Conservation (phyloP, 2,113 vertebrate genomes). For the Hypomesus transpacificus region DNA sequence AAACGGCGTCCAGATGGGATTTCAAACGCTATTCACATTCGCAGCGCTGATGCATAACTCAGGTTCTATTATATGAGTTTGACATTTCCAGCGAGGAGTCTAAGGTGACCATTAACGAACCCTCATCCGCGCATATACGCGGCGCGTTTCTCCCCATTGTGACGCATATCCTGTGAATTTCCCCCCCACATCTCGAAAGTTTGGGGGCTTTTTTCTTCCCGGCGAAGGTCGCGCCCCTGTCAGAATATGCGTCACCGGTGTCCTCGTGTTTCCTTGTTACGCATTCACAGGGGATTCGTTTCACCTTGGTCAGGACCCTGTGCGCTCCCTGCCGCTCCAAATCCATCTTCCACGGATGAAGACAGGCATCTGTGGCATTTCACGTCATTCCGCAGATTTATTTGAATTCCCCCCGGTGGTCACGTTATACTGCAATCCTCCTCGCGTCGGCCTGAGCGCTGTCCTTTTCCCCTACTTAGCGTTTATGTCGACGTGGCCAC, state of each 20-base stretch:
- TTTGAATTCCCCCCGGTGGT: constrained; percentile 14
- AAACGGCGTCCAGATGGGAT: constrained; percentile 19
- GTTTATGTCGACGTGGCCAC: no score
- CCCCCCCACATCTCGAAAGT: constrained; percentile 45
- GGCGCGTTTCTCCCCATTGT: constrained; percentile 38
- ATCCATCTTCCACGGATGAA: constrained; percentile 15
- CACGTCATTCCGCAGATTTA: constrained; percentile 39
- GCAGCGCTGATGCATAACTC: constrained; percentile 25
- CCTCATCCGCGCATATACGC: constrained; percentile 27
- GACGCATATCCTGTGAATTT: constrained; percentile 61
- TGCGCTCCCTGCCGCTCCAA: constrained; percentile 7
- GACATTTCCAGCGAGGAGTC: constrained; percentile 50
- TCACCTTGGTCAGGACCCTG: constrained; percentile 26
- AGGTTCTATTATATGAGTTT: constrained; percentile 26
- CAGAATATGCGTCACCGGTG: constrained; percentile 56
- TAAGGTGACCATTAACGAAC: constrained; percentile 35
- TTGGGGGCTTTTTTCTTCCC: constrained; percentile 38
- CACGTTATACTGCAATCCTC: constrained; percentile 12
- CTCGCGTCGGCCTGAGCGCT: constrained; percentile 13
- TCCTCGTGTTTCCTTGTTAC: constrained; percentile 54
- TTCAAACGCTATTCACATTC: constrained; percentile 34
- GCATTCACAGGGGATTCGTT: constrained; percentile 55
- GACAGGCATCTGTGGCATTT: constrained; percentile 44
- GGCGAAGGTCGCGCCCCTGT: constrained; percentile 58
- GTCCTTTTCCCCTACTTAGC: constrained; percentile 1